phyloP scores from a whole-genome alignment of 2,888 invertebrate genomes.

The Cephus pygmeus region DNA sequence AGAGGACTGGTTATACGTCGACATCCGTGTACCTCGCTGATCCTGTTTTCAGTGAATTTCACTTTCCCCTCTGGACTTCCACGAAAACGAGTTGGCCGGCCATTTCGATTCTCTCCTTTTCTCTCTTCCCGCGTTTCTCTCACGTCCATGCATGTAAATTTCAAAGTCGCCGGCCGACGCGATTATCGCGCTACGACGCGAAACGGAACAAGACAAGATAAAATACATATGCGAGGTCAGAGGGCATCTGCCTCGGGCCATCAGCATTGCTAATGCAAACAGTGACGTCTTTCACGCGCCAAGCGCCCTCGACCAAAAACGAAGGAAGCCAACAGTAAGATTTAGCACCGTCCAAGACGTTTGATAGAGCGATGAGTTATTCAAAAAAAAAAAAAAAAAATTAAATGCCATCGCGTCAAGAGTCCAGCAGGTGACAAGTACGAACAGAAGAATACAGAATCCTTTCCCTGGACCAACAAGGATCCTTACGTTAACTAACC shows the following conservation, averaged over 20 bases:
- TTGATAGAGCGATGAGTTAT: neutral
- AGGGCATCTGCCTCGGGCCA: constrained; percentile 46
- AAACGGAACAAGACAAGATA: constrained; percentile 27
- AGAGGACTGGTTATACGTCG: too few relatives aligned
- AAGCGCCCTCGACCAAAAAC: neutral
- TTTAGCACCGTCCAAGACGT: neutral
- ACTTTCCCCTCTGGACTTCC: neutral
- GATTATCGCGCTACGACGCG: neutral
- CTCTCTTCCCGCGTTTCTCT: neutral
- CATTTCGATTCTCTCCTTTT: neutral
- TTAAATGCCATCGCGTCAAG: neutral
- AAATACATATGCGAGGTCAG: constrained; percentile 47
- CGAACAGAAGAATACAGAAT: neutral
- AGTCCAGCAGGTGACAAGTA: neutral
- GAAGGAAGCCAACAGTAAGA: neutral
- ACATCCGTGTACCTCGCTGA: neutral
- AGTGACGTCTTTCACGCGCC: constrained; percentile 34
- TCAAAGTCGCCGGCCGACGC: neutral
- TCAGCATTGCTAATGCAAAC: constrained; percentile 57
- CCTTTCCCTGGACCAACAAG: neutral
- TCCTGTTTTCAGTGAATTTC: neutral
- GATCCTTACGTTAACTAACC: neutral
- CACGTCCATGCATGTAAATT: neutral
- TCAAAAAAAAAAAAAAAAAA: neutral
- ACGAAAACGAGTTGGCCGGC: neutral